Evolutionary conservation across 2,113 vertebrate genomes (phyloP), one percentile per base, ranked within the genome.

Genomic region (Ascaphus truei): DNA sequence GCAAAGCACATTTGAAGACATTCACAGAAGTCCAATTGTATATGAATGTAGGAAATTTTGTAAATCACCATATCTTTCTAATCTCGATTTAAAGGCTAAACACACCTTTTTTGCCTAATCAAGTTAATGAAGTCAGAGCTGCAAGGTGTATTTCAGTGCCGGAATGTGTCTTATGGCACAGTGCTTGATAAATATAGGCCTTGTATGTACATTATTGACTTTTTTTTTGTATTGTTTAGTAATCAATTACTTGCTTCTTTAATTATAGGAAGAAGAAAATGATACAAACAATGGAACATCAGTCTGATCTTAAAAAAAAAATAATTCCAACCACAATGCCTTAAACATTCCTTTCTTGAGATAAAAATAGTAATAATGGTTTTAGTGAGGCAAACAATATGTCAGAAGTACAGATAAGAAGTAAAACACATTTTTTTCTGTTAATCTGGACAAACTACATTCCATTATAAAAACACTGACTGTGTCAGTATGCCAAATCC

Each of bases 291-390:
- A 88, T 75, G 89, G 89, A 41, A 92, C 89, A 63, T 92, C 91
- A 1, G 90, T 92, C 76, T 92, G 90, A 92, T 0, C 0, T 72
- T 34, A 27, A 68, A 74, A 68, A 48, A 71, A 64, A 75, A 77
- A 76, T 76, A 84, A 80, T 76, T 79, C 72, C 79, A 86, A 88
- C 88, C 84, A 87, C 87, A 89, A 90, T 88, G 89, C 88, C 88
- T 91, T 92, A 90, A 78, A 90, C 86, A 86, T 90, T 91, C 87
- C 87, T 90, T 81, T 84, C 76, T 69, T 78, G 75, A 84, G 85
- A 84, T 79, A 79, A 73, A 76, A 76, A 77, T 75, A 79, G 52
- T 64, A 62, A 62, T 62, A 69, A 83, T 85, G 79, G 76, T 76
- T 75, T 82, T 75, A 76, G 79, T 64, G 77, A 83, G 74, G 61